A percentile compares a stretch with the other conserved stretches of the same genome.
Evolutionary conservation across 2,113 vertebrate species (phyloP).

Genomic region (Laticauda colubrina): DNA sequence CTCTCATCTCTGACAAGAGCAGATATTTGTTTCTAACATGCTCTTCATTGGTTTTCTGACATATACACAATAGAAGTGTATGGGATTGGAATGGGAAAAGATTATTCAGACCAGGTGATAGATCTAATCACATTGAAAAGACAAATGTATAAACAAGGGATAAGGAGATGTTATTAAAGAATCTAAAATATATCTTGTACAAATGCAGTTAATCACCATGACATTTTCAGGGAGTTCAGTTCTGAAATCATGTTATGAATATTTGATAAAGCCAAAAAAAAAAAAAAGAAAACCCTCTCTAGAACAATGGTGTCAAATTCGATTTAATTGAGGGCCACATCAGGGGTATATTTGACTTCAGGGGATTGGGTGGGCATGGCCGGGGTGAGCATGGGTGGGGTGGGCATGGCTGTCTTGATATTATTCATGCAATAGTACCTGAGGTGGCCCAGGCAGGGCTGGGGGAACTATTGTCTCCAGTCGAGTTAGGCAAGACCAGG

Average conservation of each 20-base stretch:
- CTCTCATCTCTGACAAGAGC: neutral
- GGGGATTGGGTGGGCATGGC: too few species aligned
- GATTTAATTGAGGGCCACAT: too few species aligned
- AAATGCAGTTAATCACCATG: neutral
- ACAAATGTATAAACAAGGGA: neutral
- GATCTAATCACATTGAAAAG: neutral
- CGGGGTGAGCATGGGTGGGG: too few species aligned
- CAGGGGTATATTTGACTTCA: too few species aligned
- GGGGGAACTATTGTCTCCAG: too few species aligned
- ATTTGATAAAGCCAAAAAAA: neutral
- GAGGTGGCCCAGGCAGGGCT: too few species aligned
- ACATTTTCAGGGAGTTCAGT: neutral
- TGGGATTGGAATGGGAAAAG: neutral
- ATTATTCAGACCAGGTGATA: neutral
- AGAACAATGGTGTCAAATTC: neutral
- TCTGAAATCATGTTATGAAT: neutral
- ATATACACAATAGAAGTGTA: neutral
- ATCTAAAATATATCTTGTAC: neutral
- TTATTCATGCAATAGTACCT: too few species aligned
- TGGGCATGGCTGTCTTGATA: too few species aligned
- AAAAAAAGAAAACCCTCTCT: neutral
- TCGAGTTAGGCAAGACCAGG: too few species aligned
- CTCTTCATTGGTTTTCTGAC: neutral
- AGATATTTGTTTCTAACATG: neutral
- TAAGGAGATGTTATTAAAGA: neutral